Evolutionary conservation across 23 tunicate species (phyloP).

Genomic region (Trididemnum clinides): DNA sequence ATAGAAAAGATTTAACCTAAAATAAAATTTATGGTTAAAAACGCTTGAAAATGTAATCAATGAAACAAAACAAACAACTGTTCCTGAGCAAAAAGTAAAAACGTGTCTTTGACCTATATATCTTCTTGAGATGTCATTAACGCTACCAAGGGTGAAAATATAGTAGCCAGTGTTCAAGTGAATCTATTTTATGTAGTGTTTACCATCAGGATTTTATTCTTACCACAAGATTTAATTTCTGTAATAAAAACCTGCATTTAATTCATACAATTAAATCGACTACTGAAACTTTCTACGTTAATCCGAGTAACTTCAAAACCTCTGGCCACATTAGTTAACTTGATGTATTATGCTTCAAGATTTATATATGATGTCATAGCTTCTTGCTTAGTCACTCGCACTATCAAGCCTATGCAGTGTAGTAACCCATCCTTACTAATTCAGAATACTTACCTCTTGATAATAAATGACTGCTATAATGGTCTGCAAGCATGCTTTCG

Average conservation of each 20-base stretch:
- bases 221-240: too few species aligned
- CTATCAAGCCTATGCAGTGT: neutral
- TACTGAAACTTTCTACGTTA: too few species aligned
- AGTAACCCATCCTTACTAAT: neutral
- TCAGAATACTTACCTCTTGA: conserved; percentile 34
- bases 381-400: neutral
- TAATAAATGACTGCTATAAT: conserved; percentile 87
- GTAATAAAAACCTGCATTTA: too few species aligned
- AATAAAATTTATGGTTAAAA: neutral
- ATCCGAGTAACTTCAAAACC: too few species aligned
- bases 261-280: too few species aligned
- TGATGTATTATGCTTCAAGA: neutral
- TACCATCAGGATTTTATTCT: too few species aligned
- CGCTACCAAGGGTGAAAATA: too few species aligned
- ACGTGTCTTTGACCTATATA: neutral
- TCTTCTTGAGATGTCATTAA: too few species aligned
- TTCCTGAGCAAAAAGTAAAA: neutral
- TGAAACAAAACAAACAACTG: too few species aligned
- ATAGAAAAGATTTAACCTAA: conserved; percentile 72
- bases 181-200: too few species aligned
- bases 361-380: neutral
- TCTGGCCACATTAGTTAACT: too few species aligned
- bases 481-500: conserved; percentile 98
- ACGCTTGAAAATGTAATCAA: neutral
- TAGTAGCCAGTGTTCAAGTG: too few species aligned